phyloP scores from a whole-genome alignment of 2,797 vertebrate genomes.

The Gadopsis bispinosus region DNA sequence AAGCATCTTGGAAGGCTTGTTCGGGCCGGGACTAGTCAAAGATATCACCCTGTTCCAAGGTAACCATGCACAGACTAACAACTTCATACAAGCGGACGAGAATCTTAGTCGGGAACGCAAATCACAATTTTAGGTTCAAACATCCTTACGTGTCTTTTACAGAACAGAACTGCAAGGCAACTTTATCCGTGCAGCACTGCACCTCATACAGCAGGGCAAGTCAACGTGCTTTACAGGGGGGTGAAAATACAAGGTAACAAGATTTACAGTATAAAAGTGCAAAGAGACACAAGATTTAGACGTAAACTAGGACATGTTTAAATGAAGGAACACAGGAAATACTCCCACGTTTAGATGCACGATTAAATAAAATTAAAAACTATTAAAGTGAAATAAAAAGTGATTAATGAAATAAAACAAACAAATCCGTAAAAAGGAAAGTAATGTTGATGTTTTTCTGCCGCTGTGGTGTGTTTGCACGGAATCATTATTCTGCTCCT shows the following conservation, averaged over 20 bases:
- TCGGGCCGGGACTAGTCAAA: constrained; percentile 96
- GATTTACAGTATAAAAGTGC: too few species aligned
- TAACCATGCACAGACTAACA: constrained; percentile 68
- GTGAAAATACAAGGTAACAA: too few species aligned
- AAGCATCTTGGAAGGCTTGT: constrained; percentile 99
- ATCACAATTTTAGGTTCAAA: neutral
- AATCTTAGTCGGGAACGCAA: too few species aligned
- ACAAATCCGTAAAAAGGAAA: neutral
- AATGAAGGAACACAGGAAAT: too few species aligned
- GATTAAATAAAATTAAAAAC: too few species aligned
- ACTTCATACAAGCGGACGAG: neutral
- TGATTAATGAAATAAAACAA: neutral
- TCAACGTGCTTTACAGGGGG: too few species aligned
- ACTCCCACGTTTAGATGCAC: too few species aligned
- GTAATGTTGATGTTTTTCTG: neutral
- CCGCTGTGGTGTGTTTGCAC: neutral
- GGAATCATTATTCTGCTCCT: neutral
- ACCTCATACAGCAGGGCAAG: too few species aligned
- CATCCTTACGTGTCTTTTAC: rapidly evolving
- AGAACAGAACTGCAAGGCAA: neutral
- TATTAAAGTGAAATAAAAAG: too few species aligned
- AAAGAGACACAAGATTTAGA: too few species aligned
- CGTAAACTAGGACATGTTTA: too few species aligned
- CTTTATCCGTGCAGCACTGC: too few species aligned
- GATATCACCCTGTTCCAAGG: constrained; percentile 96